Evolutionary conservation across 1,140 invertebrate genomes (phyloP).

Genomic region (Sitobion miscanthi): DNA sequence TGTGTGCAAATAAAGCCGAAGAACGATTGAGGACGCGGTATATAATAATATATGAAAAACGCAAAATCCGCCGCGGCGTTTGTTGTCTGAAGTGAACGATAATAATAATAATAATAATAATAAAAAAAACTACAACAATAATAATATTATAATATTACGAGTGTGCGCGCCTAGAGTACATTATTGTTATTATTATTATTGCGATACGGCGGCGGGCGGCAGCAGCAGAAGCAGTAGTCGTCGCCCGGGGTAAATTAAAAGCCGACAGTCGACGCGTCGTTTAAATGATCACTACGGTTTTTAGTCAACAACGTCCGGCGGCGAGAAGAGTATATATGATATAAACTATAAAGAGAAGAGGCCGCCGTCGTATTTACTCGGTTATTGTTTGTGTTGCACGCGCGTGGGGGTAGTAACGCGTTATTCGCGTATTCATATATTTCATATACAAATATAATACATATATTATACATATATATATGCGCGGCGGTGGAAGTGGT

Average conservation of each 20-base stretch:
- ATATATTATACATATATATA: not conserved
- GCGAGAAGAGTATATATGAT: not conserved
- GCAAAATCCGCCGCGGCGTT: not conserved
- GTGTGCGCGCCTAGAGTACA: not conserved
- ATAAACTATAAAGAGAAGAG: not conserved
- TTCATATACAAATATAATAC: not conserved
- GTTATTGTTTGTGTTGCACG: slow-evolving; percentile 34
- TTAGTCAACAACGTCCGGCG: slow-evolving; percentile 21
- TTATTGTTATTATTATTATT: not conserved
- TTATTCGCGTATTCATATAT: slow-evolving; percentile 32
- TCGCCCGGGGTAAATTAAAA: slow-evolving; percentile 17
- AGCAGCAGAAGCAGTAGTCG: not conserved
- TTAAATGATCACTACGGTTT: slow-evolving; percentile 32
- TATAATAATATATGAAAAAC: not conserved
- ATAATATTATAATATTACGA: not conserved
- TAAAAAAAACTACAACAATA: not conserved
- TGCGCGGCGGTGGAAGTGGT: not conserved
- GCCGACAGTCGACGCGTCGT: not conserved
- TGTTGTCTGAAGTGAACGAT: not conserved
- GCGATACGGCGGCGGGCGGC: not conserved
- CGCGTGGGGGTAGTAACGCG: not conserved
- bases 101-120: not conserved
- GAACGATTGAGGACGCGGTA: not conserved
- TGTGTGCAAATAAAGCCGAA: not conserved
- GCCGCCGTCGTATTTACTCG: not conserved